phyloP scores from a whole-genome alignment of 2,888 invertebrate species.

The Andrena minutula region DNA sequence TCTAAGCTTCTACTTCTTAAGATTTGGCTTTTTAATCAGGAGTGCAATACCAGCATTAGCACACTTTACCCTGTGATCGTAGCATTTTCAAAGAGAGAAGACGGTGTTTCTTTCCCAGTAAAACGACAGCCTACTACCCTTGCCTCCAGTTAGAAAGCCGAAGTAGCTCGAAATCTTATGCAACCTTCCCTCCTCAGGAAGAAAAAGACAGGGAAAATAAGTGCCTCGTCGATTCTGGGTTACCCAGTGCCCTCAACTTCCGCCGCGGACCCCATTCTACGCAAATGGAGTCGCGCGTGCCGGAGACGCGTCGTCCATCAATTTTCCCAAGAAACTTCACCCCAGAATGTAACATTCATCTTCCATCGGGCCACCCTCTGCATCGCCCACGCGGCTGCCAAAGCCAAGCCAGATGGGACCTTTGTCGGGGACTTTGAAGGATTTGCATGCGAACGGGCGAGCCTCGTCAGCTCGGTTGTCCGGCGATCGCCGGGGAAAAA shows the following conservation, averaged over 20 bases:
- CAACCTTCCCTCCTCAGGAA: background rate
- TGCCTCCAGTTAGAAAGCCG: too few species aligned
- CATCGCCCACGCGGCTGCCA: background rate
- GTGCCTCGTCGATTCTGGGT: slow-evolving; percentile 11
- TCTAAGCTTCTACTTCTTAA: too few species aligned
- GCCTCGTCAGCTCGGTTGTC: background rate
- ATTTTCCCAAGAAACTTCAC: slow-evolving; percentile 16
- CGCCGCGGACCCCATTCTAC: slow-evolving; percentile 6
- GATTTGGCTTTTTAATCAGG: too few species aligned
- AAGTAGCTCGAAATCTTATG: background rate
- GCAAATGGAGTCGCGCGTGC: slow-evolving; percentile 37
- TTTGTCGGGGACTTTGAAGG: background rate
- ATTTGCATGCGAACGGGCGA: background rate
- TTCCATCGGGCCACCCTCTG: background rate
- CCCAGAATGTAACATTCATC: slow-evolving; percentile 5
- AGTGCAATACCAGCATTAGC: too few species aligned
- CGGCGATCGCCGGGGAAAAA: slow-evolving; percentile 55
- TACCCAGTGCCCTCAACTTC: background rate
- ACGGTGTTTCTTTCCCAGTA: too few species aligned
- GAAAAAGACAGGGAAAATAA: background rate
- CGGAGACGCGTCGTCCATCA: slow-evolving; percentile 33
- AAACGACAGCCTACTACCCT: too few species aligned
- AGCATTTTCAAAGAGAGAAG: too few species aligned
- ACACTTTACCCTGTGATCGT: too few species aligned
- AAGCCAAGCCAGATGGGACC: background rate